A percentile compares a stretch with the other conserved stretches of the same genome.
These are phyloP conservation scores for Kobus ellipsiprymnus DNA, from an alignment of 2,113 vertebrate species.

Conservation along the genomic window DNA sequence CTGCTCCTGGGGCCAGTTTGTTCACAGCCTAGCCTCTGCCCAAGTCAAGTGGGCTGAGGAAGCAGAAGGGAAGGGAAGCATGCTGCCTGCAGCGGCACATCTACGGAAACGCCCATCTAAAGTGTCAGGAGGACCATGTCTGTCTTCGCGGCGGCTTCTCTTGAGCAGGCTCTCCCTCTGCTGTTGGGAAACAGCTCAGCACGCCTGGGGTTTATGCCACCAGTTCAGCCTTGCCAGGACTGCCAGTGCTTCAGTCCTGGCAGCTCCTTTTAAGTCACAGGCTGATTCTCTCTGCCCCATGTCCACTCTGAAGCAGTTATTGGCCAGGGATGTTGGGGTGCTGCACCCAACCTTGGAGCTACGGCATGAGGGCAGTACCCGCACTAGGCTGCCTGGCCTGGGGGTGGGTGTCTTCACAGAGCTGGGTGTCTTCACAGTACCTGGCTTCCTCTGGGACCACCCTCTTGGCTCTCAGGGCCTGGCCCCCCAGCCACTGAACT, in stretches of 20 bases:
- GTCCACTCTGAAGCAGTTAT: background rate
- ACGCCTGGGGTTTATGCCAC: accelerated
- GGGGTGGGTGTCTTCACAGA: background rate
- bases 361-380: background rate
- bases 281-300: background rate
- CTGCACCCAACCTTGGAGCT: background rate
- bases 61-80: background rate
- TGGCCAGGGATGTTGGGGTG: background rate
- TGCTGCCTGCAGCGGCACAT: accelerated
- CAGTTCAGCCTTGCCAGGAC: background rate
- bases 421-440: too few relatives aligned
- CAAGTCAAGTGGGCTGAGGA: background rate
- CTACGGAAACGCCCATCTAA: background rate
- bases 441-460: background rate
- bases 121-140: accelerated
- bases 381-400: too few relatives aligned
- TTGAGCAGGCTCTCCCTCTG: background rate
- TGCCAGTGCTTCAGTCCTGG: background rate
- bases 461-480: background rate
- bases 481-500: background rate
- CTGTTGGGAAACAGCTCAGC: background rate
- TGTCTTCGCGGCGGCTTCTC: background rate
- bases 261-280: background rate
- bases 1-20: background rate
- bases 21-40: background rate